Base-by-base conservation (phyloP, 2,113 vertebrate genomes). In the Sarotherodon lohbergeri region DNA sequence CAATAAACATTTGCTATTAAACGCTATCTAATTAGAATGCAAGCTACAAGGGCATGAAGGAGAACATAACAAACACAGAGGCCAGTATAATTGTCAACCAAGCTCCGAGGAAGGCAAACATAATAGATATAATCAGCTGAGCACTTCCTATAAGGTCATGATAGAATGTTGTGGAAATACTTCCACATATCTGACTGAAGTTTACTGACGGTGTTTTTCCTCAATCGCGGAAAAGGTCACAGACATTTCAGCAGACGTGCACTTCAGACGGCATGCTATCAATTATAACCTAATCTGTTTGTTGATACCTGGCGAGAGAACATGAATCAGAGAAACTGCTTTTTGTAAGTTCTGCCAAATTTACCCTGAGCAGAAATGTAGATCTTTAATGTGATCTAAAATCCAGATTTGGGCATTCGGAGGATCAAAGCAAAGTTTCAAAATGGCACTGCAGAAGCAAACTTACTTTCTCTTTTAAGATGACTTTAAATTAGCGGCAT, bases 1-100 rank as follows among this genome's bases (percentile, higher is more conserved):
- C 91, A 93, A 94, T 95, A 94, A 95, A 94, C 89, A 90, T 83
- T 92, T 80, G 88, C 92, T 88, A 92, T 95, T 95, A 95, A 95
- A 95, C 91, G 83, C 57, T 56, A 78, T 84, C 91, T 94, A 95
- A 96, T 96, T 95, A 93, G 88, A 92, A 94, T 94, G 86, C 94
- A 86, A 89, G 84, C 92, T 90, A 94, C 87, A 91, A 85, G 91
- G 83, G 91, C 91, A 94, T 94, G 92, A 94, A 95, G 91, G 93
- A 90, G 94, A 93, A 84, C 89, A 91, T 61, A 92, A 93, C 93
- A 92, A 94, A 94, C 80, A 90, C 82, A 84, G 83, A 91, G 91
- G 89, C 90, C 93, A 90, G 56, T 83, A 55, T 95, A 92, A 93
- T 92, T 95, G 93, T 93, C 84, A 91, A 89, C 87, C 83, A 19